Conservation (phyloP, 1,140 invertebrate species). For the Danaus plexippus region DNA sequence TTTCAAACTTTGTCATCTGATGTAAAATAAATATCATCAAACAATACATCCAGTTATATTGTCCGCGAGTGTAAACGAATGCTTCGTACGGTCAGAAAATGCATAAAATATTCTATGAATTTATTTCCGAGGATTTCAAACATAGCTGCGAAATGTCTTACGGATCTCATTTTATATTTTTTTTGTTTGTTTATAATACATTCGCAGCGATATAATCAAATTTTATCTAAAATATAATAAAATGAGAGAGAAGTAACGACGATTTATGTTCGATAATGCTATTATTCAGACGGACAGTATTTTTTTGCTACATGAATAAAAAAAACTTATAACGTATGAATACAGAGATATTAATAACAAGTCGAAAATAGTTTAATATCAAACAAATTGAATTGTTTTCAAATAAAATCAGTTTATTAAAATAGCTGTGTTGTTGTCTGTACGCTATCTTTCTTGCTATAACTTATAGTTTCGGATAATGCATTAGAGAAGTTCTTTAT, state of each 20-base stretch:
- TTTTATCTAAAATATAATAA: neutral
- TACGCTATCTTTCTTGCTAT: conserved; percentile 52
- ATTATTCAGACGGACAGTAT: too few relatives aligned
- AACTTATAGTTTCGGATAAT: conserved; percentile 71
- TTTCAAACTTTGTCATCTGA: too few relatives aligned
- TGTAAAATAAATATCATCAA: too few relatives aligned
- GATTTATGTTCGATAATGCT: too few relatives aligned
- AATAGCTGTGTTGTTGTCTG: conserved; percentile 19
- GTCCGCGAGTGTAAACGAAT: conserved; percentile 36
- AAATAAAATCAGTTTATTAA: too few relatives aligned
- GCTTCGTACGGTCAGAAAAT: conserved; percentile 65
- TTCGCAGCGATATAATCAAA: conserved; percentile 1
- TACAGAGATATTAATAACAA: too few relatives aligned
- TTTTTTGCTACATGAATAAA: too few relatives aligned
- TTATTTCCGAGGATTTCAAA: conserved; percentile 62
- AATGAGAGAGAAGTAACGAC: too few relatives aligned
- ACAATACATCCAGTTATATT: conserved; percentile 17
- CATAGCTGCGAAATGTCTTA: conserved; percentile 45
- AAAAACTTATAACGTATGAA: too few relatives aligned
- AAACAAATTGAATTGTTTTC: too few relatives aligned
- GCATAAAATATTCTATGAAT: conserved; percentile 69
- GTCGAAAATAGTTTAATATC: too few relatives aligned
- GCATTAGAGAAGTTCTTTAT: conserved; percentile 69
- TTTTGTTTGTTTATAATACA: conserved; percentile 19
- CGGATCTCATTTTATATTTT: conserved; percentile 33